phyloP scores from a whole-genome alignment of 2,113 vertebrate genomes.

The Lontra canadensis region DNA sequence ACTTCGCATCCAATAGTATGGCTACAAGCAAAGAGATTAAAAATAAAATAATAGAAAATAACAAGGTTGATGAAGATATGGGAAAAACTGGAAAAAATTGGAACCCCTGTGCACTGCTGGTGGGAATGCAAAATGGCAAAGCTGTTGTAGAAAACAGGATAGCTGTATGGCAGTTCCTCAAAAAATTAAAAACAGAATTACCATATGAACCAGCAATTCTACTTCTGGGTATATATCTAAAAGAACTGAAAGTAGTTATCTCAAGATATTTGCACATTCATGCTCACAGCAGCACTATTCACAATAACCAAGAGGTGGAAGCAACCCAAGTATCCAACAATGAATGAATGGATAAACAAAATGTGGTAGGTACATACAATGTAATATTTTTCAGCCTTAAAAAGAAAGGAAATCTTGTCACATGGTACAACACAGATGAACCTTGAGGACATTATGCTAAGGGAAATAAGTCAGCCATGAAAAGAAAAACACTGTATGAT shows the following conservation, averaged over 20 bases:
- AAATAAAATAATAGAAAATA: neutral
- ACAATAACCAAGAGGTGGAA: neutral
- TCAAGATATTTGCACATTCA: neutral
- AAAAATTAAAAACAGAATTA: neutral
- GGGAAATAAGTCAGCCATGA: neutral
- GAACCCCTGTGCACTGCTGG: neutral
- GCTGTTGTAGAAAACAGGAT: neutral
- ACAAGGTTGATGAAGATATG: neutral
- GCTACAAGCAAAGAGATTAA: neutral
- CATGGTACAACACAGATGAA: neutral
- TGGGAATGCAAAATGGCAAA: neutral
- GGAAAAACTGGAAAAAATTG: neutral
- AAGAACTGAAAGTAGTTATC: neutral
- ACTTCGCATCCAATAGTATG: neutral
- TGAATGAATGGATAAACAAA: neutral
- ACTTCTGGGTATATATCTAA: neutral
- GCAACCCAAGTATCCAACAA: neutral
- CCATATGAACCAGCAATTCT: neutral
- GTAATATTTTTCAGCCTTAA: neutral
- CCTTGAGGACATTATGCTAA: neutral
- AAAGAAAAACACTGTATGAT: neutral
- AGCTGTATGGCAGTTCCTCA: neutral
- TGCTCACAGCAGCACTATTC: neutral
- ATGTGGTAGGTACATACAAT: neutral
- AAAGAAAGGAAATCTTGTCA: constrained; percentile 32